These are phyloP conservation scores for Oxygymnocypris stewartii DNA, from an alignment of 2,113 vertebrate species.

Conservation along the genomic window DNA sequence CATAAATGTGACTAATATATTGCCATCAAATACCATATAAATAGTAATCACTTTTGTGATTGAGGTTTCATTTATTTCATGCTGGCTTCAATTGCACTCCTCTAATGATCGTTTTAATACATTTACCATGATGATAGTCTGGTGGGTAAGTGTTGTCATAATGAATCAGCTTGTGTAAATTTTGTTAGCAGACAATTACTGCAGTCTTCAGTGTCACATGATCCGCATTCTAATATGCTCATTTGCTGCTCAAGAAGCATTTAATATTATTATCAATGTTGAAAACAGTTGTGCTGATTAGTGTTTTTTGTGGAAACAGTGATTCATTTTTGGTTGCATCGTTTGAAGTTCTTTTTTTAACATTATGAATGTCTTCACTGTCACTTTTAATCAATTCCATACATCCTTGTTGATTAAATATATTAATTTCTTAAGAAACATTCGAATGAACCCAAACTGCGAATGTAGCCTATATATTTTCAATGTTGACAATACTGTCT, in stretches of 20 bases:
- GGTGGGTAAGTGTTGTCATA: background rate
- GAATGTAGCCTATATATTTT: background rate
- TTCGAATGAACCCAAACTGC: background rate
- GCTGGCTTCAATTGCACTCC: background rate
- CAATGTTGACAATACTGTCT: background rate
- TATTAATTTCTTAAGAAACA: background rate
- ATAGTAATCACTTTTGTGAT: background rate
- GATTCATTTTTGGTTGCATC: background rate
- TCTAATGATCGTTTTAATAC: background rate
- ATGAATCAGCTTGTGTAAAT: constrained; percentile 4
- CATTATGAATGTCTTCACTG: background rate
- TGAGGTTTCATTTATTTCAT: background rate
- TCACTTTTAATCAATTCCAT: background rate
- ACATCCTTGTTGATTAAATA: background rate
- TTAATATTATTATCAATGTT: background rate
- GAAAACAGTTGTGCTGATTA: background rate
- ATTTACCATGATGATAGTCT: constrained; percentile 20
- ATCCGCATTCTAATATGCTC: background rate
- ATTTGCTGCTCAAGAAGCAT: background rate
- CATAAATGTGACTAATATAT: constrained; percentile 1
- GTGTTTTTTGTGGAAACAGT: background rate
- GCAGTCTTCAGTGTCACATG: background rate
- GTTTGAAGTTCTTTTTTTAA: background rate
- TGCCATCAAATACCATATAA: background rate
- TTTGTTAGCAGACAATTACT: background rate